Evolutionary conservation across 1,140 invertebrate species (phyloP).

Genomic region (Drosophila baimaii): DNA sequence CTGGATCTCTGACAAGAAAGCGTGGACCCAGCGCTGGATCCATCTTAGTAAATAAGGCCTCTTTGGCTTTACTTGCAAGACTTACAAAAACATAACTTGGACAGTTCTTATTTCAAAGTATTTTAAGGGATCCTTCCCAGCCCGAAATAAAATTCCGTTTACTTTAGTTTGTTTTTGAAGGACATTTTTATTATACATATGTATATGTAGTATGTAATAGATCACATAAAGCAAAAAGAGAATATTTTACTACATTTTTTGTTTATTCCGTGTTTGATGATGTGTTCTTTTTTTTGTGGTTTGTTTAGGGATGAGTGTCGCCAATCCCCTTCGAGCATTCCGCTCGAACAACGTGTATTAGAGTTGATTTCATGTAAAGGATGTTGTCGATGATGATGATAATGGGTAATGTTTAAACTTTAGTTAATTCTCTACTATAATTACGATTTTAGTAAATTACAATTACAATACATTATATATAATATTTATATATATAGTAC

Average conservation of each 20-base stretch:
- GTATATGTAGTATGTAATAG: conserved; percentile 74
- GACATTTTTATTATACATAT: conserved; percentile 80
- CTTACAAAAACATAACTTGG: no score
- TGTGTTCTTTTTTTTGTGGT: conserved; percentile 40
- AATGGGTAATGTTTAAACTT: conserved; percentile 51
- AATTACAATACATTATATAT: conserved; percentile 68
- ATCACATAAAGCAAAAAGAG: conserved; percentile 83
- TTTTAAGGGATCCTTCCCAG: not conserved
- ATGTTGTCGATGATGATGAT: conserved; percentile 22
- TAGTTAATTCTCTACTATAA: conserved; percentile 72
- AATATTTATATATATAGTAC: conserved; percentile 44
- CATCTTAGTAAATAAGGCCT: no score
- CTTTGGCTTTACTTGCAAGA: no score
- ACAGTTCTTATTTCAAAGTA: not conserved
- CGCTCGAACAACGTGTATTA: conserved; percentile 34
- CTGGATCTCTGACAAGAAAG: no score
- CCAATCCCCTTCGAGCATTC: conserved; percentile 44
- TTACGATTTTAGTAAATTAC: conserved; percentile 67
- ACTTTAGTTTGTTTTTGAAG: conserved; percentile 57
- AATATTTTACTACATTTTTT: conserved; percentile 81
- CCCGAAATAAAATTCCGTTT: not conserved
- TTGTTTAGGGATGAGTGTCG: conserved; percentile 35
- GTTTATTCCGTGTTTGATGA: conserved; percentile 49
- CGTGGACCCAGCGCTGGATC: no score
- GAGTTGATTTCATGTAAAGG: conserved; percentile 31